Evolutionary conservation across 1,140 invertebrate genomes (phyloP).

Genomic region (Drosophila subobscura): DNA sequence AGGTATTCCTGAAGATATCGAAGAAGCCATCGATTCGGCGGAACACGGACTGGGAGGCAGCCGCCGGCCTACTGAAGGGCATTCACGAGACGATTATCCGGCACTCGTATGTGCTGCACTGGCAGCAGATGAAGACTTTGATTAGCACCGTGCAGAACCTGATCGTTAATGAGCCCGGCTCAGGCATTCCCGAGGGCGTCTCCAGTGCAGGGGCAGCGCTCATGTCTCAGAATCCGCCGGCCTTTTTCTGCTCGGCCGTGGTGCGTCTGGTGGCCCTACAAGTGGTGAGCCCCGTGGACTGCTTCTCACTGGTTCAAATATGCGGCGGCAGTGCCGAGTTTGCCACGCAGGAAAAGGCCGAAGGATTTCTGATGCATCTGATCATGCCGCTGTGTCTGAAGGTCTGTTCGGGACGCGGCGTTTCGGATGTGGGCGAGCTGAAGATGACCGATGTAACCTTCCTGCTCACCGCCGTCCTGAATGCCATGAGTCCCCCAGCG

Average conservation of each 20-base stretch:
- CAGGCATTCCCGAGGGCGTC: constrained; percentile 85
- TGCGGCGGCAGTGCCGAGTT: constrained; percentile 95
- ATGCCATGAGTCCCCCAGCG: constrained; percentile 92
- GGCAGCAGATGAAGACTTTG: constrained; percentile 96
- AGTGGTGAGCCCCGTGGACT: constrained; percentile 95
- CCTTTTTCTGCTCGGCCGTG: constrained; percentile 97
- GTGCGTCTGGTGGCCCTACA: constrained; percentile 96
- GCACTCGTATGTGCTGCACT: constrained; percentile 97
- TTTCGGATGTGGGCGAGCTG: constrained; percentile 93
- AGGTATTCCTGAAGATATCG: constrained; percentile 98
- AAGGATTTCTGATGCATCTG: constrained; percentile 97
- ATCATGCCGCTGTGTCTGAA: constrained; percentile 97
- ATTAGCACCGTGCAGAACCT: constrained; percentile 90
- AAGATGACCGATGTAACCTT: constrained; percentile 95
- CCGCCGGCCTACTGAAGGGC: constrained; percentile 95
- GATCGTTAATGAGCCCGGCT: constrained; percentile 78
- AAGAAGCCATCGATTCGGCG: constrained; percentile 96
- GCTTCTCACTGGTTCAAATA: constrained; percentile 96
- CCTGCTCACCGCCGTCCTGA: constrained; percentile 94
- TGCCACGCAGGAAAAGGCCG: constrained; percentile 94
- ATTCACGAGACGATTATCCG: constrained; percentile 96
- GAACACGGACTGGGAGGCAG: constrained; percentile 98
- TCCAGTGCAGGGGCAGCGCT: constrained; percentile 91
- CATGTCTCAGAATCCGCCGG: constrained; percentile 94
- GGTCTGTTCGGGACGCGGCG: constrained; percentile 95